These are phyloP conservation scores for Thymelicus acteon DNA, from an alignment of 2,888 invertebrate genomes.

Conservation along the genomic window DNA sequence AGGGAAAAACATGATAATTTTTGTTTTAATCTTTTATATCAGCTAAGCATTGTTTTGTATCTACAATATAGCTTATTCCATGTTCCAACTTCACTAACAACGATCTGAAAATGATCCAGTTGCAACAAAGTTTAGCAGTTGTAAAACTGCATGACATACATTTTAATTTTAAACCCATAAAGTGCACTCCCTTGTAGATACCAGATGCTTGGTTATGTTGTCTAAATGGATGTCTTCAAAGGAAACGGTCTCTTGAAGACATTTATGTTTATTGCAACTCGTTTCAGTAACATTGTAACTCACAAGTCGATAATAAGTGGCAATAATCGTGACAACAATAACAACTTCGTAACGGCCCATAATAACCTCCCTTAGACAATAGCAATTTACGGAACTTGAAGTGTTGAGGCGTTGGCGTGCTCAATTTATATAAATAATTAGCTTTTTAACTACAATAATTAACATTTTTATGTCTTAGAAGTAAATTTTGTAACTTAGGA, in stretches of 20 bases:
- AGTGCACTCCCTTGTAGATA: neutral
- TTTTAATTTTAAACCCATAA: neutral
- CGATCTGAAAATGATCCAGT: neutral
- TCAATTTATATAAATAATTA: too few species aligned
- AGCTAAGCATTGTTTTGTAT: neutral
- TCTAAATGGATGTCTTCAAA: neutral
- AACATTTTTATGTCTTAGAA: too few species aligned
- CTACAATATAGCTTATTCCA: neutral
- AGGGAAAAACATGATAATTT: neutral
- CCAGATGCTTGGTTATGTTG: neutral
- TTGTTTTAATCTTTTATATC: neutral
- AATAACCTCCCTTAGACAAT: slow-evolving; percentile 3
- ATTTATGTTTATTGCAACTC: neutral
- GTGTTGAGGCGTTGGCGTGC: too few species aligned
- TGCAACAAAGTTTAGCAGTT: neutral
- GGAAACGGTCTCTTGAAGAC: neutral
- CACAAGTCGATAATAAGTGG: neutral
- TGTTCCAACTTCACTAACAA: neutral
- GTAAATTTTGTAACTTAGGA: too few species aligned
- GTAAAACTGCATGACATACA: neutral
- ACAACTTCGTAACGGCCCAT: neutral
- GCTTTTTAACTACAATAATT: too few species aligned
- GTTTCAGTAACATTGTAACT: slow-evolving; percentile 9
- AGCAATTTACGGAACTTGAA: neutral
- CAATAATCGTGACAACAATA: slow-evolving; percentile 2